Evolutionary conservation across 2,113 vertebrate genomes (phyloP).

Genomic region (Promerops cafer): DNA sequence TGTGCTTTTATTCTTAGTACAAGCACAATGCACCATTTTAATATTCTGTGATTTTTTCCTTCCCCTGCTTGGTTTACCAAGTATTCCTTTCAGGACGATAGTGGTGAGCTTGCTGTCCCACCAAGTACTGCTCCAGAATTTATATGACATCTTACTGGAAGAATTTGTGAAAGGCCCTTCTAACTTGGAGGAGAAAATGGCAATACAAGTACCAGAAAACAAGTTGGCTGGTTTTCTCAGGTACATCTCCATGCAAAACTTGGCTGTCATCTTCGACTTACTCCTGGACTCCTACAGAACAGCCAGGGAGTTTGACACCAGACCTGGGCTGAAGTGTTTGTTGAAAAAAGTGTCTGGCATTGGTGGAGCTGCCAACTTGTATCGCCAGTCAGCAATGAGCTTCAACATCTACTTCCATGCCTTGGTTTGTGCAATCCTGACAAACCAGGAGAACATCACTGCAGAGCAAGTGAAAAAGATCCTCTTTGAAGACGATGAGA

Average conservation of each 20-base stretch:
- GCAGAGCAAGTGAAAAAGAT: conserved; percentile 92
- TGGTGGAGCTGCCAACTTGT: conserved; percentile 89
- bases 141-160: conserved; percentile 91
- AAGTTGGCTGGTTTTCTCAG: conserved; percentile 88
- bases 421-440: conserved; percentile 85
- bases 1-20: not conserved
- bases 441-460: conserved; percentile 85
- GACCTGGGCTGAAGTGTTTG: conserved; percentile 93
- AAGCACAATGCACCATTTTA: not conserved
- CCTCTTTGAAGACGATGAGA: conserved; percentile 89
- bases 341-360: conserved; percentile 97
- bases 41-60: not conserved
- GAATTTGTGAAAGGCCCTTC: conserved; percentile 89
- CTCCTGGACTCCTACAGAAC: conserved; percentile 95
- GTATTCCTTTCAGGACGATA: conserved; percentile 93
- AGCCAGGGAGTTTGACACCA: conserved; percentile 92
- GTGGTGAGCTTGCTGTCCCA: conserved; percentile 96
- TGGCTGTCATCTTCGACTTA: conserved; percentile 95
- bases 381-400: conserved; percentile 96
- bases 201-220: conserved; percentile 73
- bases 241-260: conserved; percentile 96
- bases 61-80: conserved; percentile 53
- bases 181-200: conserved; percentile 77
- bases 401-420: conserved; percentile 96
- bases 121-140: conserved; percentile 95